Conservation (phyloP, 2,888 invertebrate genomes). For the Leucozona laternaria region DNA sequence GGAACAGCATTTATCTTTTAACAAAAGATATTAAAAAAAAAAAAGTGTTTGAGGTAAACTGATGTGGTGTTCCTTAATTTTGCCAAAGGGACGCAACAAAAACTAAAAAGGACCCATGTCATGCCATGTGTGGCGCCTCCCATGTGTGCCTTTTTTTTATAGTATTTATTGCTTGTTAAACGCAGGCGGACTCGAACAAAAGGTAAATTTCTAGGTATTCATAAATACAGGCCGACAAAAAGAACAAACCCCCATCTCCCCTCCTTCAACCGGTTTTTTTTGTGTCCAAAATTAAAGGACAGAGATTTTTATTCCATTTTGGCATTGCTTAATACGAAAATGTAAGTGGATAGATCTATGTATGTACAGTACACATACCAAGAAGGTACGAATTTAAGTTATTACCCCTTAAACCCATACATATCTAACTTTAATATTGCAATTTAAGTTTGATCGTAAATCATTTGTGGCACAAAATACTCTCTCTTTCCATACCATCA, state of each 20-base stretch:
- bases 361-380: background rate
- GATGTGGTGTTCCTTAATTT: conserved; percentile 11
- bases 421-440: conserved; percentile 65
- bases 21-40: conserved; percentile 43
- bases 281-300: conserved; percentile 9
- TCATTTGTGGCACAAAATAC: conserved; percentile 40
- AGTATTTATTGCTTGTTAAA: conserved; percentile 67
- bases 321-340: background rate
- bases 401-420: conserved; percentile 38
- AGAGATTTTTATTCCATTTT: conserved; percentile 6
- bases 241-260: background rate
- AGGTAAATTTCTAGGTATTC: conserved; percentile 24
- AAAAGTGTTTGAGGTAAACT: conserved; percentile 35
- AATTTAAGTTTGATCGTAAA: conserved; percentile 69
- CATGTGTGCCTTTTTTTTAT: conserved; percentile 8
- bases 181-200: conserved; percentile 36
- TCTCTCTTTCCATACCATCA: background rate
- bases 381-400: conserved; percentile 8
- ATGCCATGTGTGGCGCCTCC: conserved; percentile 47
- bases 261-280: no score
- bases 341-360: background rate
- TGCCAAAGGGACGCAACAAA: conserved; percentile 22
- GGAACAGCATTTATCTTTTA: conserved; percentile 40
- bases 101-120: conserved; percentile 44
- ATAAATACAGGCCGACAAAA: background rate